These are phyloP conservation scores for Tenthredo amoena DNA, from an alignment of 2,888 invertebrate genomes.

Conservation along the genomic window DNA sequence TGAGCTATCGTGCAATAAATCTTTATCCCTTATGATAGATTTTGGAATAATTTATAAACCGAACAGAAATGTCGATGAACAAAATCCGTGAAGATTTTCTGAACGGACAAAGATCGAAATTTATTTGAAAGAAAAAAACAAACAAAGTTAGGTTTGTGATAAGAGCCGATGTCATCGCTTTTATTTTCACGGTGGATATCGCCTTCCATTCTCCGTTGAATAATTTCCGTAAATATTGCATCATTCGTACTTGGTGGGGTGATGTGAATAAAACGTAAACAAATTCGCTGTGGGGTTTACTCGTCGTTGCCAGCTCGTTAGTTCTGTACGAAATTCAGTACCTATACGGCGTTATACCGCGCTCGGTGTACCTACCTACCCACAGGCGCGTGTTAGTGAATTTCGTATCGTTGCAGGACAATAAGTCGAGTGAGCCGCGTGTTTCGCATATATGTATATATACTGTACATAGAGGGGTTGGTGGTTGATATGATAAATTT, in stretches of 20 bases:
- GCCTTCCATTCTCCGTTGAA: background rate
- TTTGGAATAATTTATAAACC: too few species aligned
- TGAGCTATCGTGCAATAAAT: background rate
- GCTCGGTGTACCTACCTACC: background rate
- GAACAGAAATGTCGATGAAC: too few species aligned
- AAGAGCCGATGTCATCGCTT: background rate
- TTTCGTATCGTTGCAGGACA: slow-evolving; percentile 16
- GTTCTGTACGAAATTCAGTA: background rate
- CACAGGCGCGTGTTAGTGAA: background rate
- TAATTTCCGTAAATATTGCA: background rate
- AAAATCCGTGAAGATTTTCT: too few species aligned
- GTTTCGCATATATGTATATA: background rate
- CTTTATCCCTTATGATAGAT: too few species aligned
- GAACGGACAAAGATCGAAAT: too few species aligned
- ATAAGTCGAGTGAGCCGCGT: slow-evolving; percentile 28
- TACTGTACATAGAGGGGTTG: background rate
- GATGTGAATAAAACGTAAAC: background rate
- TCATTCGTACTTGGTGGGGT: background rate
- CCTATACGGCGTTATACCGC: background rate
- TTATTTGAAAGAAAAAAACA: too few species aligned
- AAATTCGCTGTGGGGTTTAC: background rate
- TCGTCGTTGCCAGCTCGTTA: background rate
- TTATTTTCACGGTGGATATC: background rate
- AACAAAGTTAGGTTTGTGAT: background rate
- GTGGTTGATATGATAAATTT: slow-evolving; percentile 35